phyloP scores from a whole-genome alignment of 1,140 invertebrate genomes.

The Brachionus calyciflorus region DNA sequence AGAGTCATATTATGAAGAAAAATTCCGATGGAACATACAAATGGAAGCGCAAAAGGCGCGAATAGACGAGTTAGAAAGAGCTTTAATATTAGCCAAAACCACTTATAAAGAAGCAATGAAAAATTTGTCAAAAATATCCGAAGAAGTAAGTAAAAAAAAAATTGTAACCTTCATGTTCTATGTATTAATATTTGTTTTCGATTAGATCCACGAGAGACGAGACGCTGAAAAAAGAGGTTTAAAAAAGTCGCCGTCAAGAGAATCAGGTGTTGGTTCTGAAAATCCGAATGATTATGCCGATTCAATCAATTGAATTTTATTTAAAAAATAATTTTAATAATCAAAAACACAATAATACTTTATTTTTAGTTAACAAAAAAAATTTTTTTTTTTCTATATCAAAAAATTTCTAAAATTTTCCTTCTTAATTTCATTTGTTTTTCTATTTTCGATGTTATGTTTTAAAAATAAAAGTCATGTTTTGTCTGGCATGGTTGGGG shows the following conservation, averaged over 20 bases:
- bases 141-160: slow-evolving; percentile 58
- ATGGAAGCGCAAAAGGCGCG: slow-evolving; percentile 53
- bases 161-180: not conserved
- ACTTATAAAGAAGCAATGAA: slow-evolving; percentile 59
- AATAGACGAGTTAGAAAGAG: slow-evolving; percentile 56
- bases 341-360: too few relatives aligned
- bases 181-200: not conserved
- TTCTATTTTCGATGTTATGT: too few relatives aligned
- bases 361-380: too few relatives aligned
- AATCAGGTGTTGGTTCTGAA: slow-evolving; percentile 83
- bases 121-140: slow-evolving; percentile 63
- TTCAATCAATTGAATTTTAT: not conserved
- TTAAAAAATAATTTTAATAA: too few relatives aligned
- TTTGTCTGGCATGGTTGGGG: too few relatives aligned
- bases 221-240: slow-evolving; percentile 55
- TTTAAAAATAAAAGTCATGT: too few relatives aligned
- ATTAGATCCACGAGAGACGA: slow-evolving; percentile 26
- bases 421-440: too few relatives aligned
- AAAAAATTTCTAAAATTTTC: too few relatives aligned
- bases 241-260: slow-evolving; percentile 64
- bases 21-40: slow-evolving; percentile 38
- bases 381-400: too few relatives aligned
- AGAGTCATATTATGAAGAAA: slow-evolving; percentile 44
- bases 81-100: slow-evolving; percentile 57
- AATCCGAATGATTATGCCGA: slow-evolving; percentile 32